Base-by-base conservation (phyloP, 2,888 invertebrate species). In the Holacanthella duospinosa region DNA sequence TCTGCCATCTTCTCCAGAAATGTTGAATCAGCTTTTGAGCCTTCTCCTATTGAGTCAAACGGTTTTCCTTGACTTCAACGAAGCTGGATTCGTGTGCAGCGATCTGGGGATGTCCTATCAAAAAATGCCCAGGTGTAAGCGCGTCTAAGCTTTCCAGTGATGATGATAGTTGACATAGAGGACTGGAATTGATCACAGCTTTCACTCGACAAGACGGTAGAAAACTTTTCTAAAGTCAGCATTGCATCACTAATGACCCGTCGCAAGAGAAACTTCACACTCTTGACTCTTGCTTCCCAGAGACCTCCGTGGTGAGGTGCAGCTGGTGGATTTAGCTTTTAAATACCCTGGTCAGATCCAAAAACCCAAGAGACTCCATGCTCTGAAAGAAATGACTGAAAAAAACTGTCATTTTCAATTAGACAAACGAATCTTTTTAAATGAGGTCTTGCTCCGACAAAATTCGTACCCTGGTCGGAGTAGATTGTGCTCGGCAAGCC, bases 71-170 rank as follows among this genome's bases (percentile, higher is more conserved):
- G 1, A 62, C 4, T 6, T 36, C 24, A 1, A 29, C 55, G 1
- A 59, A 9, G 55, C 61, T 60, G 25, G 48, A 43, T 24, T 64
- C 60, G 19, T 63, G 63, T 1, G 62, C 12, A 36, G 62, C 57
- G 29, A 56, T 71, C 1, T 72, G 61, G 12, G 74, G 59, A 27
- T 66, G 59, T 36, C 74, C 74, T 28, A 75, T 69, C 1, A 76
- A 58, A 57, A 75, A 74, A 61, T 75, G 75, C 6, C 71, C 73
- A 25, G 74, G 75, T n/a, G 73, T 74, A 1, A 75, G 60, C 2
- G 69, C 66, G 16, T 29, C 58, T 3, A 69, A 59, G 57, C 73
- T 68, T 25, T 71, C 61, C 24, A 71, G 68, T 62, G 70, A 70
- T 2, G 60, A 36, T 9, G 73, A 71, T 24, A 73, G 43, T 19